Base-by-base conservation (phyloP, 1,140 invertebrate genomes). In the Solenopsis invicta region DNA sequence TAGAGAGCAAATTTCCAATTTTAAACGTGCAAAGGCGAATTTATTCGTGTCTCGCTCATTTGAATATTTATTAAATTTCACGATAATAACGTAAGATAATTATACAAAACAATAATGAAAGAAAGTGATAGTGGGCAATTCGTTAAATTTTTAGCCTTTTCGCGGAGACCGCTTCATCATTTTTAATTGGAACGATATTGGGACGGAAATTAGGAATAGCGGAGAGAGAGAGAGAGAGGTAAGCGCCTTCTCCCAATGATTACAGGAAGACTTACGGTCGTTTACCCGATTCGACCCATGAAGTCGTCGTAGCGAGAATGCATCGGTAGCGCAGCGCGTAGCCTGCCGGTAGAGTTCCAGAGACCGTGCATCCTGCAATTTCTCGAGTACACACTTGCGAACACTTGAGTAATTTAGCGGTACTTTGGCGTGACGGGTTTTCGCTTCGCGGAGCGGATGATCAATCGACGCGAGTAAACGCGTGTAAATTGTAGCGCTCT, bases 371-470 rank as follows among this genome's bases (percentile, higher is more conserved):
- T 90, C 88, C 86, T 90, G 89, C 86, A 90, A 90, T 90, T 90
- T 90, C 89, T 90, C 88, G 86, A 90, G 86, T 82, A 86, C 88
- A 86, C 86, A 85, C 85, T 90, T 82, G 88, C 89, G 78, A 90
- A 90, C 87, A 88, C 89, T 90, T 81, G 89, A 90, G 89, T 90
- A 90, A 90, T 90, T 90, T 90, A 90, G 86, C 89, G 89, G 89
- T 90, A 90, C 81, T 90, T 90, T 86, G 87, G 86, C 89, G 77
- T 86, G 89, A 88, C 89, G 89, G 89, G 87, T 90, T 90, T 90
- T 90, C 89, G 88, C 88, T 90, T 81, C 74, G 62, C 88, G 56
- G 50, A 90, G 88, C 89, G 89, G 64, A 90, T 90, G 88, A 90
- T 89, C 89, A 87, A 90, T 90, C 89, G 86, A 81, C 87, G 88